Evolutionary conservation across 2,797 vertebrate species (phyloP), one percentile per base, ranked within the genome.

Genomic region (Lophura swinhoii): DNA sequence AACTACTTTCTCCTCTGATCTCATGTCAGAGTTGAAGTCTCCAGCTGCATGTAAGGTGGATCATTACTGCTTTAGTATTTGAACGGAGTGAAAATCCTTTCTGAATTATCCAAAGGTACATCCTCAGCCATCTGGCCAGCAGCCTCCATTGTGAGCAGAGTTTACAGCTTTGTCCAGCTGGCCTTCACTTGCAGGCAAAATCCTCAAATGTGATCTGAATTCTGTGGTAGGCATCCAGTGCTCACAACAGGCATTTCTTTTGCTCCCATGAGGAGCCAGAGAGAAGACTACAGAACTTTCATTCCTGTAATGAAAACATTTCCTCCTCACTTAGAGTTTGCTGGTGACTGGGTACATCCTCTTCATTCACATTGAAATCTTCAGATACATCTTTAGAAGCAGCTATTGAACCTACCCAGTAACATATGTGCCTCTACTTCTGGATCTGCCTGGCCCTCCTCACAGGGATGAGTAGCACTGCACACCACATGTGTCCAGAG

Each of bases 211-310:
- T 24, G 66, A 35, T 31, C 28, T n/a, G 31, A 85, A 78, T 63
- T 28, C 0, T 8, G 8, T 5, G 9, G 9, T 17, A 39, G 0
- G 0, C 48, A 46, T 26, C 28, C 31, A 33, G 51, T 1, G 22
- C 35, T 79, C 39, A 22, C 39, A 60, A 35, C 23, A 75, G 43
- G 31, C 23, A 33, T 11, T 14, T 78, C 35, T 60, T 73, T 67
- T 0, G 0, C 23, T 69, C 41, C 23, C 7, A 0, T 1, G 1
- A 21, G 23, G 35, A 89, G 21, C 24, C 14, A 6, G 12, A 24
- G n/a, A 43, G 11, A 23, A 67, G 7, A 39, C 44, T 62, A 53
- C 14, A 83, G 37, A 44, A 70, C 22, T 70, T 69, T 67, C 3
- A 5, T 17, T 81, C n/a, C 35, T 68, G 22, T 60, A 76, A 77